Evolutionary conservation across 2,113 vertebrate genomes (phyloP), one percentile per base, ranked within the genome.

Genomic region (Pollachius pollachius): DNA sequence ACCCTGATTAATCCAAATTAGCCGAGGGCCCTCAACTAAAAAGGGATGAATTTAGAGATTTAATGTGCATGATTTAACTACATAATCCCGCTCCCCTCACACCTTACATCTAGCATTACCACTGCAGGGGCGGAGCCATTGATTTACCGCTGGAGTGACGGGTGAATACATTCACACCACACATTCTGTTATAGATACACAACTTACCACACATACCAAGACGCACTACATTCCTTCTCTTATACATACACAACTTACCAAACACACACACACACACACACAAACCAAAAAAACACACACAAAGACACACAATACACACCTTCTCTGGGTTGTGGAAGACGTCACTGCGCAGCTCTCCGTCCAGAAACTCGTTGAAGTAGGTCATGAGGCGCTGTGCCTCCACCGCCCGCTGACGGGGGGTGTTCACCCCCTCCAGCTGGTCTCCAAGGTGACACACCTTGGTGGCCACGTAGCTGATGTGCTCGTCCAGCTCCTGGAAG

Each of bases 371-470:
- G 86, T 99, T 99, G 89, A 99, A 99, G 88, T 99, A 99, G 79
- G 97, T 98, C 97, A 99, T 99, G 84, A 99, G 89, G 82, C 96
- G 97, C 90, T 99, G 97, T 78, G 97, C 97, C 79, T 99, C 97
- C 77, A 99, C 97, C 30, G 97, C 97, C 75, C 97, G 92, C 87
- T 99, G 97, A 73, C 97, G 93, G 27, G 97, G 97, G 13, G 96
- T 99, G 87, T 99, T 99, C 78, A 99, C 97, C 75, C 97, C 97
- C 87, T 99, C 97, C 78, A 99, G 89, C 83, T 98, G 97, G 90
- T 99, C 97, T 0, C 97, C 97, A 75, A 99, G 94, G 91, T 99
- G 97, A 89, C 97, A 99, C 83, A 99, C 97, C 87, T 99, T 99
- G 13, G 97, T 99, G 69, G 97, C 97, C 85, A 99, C 97, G 73